Conservation (phyloP, 2,797 vertebrate genomes). For the Melanotaenia maccullochi region DNA sequence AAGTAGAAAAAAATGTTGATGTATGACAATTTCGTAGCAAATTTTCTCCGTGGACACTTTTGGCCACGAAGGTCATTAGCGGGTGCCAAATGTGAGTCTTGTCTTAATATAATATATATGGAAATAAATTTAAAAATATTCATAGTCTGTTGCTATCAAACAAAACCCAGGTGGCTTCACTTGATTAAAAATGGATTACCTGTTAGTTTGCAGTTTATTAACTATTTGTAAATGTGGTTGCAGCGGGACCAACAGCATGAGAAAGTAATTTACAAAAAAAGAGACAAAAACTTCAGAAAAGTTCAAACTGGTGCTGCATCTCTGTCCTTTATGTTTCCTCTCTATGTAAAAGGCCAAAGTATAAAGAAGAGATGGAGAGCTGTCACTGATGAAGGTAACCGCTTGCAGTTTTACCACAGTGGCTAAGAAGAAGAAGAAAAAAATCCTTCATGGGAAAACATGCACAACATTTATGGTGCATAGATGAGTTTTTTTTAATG, state of each 20-base stretch:
- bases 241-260: not conserved
- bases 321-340: too few relatives aligned
- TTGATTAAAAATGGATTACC: too few relatives aligned
- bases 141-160: not conserved
- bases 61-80: not conserved
- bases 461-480: not conserved
- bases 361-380: not conserved
- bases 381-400: not conserved
- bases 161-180: not conserved
- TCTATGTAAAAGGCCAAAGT: too few relatives aligned
- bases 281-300: not conserved
- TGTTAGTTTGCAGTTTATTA: not conserved
- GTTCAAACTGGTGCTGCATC: too few relatives aligned
- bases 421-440: not conserved
- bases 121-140: not conserved
- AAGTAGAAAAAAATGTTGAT: too few relatives aligned
- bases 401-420: not conserved
- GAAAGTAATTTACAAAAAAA: not conserved
- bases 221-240: not conserved
- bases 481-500: not conserved
- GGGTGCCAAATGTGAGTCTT: not conserved
- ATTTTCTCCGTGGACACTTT: too few relatives aligned
- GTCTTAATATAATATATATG: not conserved
- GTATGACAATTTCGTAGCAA: too few relatives aligned
- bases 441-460: not conserved